Evolutionary conservation across 37 sponge, comb jelly and placozoan species (phyloP).

Genomic region (Halisarca cf. caerulea): DNA sequence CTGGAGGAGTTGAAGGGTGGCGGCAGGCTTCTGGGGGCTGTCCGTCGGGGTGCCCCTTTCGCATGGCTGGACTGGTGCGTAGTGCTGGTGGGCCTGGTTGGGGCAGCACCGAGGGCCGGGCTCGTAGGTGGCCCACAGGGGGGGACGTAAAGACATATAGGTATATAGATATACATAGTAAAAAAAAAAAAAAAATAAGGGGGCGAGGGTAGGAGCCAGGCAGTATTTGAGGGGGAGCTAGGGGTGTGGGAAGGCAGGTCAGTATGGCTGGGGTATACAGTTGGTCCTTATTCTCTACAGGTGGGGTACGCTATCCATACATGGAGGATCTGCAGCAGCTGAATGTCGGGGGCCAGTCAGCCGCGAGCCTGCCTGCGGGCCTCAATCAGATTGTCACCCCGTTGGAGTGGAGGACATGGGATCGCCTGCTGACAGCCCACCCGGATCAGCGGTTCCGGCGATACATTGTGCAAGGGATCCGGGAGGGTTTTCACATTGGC

Average conservation of each 20-base stretch:
- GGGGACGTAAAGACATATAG: no score
- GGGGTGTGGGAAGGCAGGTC: not conserved
- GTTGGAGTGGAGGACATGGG: slow-evolving; percentile 11
- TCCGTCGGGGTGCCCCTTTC: not conserved
- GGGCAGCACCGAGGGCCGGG: no score
- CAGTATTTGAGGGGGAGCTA: not conserved
- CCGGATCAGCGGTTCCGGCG: slow-evolving; percentile 1
- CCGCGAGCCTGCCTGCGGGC: not conserved
- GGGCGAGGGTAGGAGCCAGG: no score
- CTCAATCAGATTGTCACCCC: not conserved
- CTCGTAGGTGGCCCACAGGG: no score
- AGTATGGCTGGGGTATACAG: not conserved
- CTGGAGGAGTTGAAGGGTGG: no score
- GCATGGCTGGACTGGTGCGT: not conserved
- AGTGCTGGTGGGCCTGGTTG: no score
- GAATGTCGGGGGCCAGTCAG: not conserved
- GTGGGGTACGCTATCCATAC: not conserved
- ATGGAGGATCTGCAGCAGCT: not conserved
- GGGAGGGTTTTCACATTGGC: slow-evolving; percentile 22
- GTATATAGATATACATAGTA: no score
- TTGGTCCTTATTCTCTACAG: not conserved
- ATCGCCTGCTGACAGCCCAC: not conserved
- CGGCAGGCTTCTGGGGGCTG: not conserved
- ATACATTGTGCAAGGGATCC: slow-evolving; percentile 5
- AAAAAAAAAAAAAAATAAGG: no score